Conservation (phyloP, 2,888 invertebrate species). For the Escarpia spicata region DNA sequence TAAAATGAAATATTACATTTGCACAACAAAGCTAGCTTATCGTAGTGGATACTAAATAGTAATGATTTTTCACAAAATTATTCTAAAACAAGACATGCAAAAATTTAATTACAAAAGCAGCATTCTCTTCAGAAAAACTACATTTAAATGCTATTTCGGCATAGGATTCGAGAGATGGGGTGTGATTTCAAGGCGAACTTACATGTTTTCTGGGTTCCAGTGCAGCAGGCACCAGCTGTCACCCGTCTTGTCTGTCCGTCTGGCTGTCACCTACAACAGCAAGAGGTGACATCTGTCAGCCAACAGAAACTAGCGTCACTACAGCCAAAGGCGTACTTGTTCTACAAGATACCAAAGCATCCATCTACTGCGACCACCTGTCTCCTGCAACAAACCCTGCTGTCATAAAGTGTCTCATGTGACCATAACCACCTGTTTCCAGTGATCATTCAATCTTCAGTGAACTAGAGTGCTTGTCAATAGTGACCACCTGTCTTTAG, state of each 20-base stretch:
- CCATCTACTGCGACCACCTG: not conserved
- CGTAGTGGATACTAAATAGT: not conserved
- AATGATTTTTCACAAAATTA: not conserved
- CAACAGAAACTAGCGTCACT: not conserved
- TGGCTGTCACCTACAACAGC: constrained; percentile 3
- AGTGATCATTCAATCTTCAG: no score
- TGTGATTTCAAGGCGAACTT: not conserved
- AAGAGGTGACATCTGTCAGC: constrained; percentile 1
- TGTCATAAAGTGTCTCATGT: not conserved
- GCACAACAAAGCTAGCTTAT: not conserved
- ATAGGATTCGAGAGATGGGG: not conserved
- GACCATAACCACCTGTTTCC: not conserved
- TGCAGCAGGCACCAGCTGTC: not conserved
- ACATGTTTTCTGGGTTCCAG: not conserved
- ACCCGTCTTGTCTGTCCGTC: not conserved
- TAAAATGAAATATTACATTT: not conserved
- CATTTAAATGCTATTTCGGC: not conserved
- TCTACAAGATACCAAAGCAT: not conserved
- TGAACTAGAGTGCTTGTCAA: no score
- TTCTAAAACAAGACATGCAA: not conserved
- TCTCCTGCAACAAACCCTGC: not conserved
- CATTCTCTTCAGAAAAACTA: not conserved
- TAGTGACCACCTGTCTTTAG: no score
- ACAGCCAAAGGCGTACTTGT: not conserved
- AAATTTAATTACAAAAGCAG: not conserved